phyloP scores from a whole-genome alignment of 1,140 invertebrate species.

The Drosophila sechellia region DNA sequence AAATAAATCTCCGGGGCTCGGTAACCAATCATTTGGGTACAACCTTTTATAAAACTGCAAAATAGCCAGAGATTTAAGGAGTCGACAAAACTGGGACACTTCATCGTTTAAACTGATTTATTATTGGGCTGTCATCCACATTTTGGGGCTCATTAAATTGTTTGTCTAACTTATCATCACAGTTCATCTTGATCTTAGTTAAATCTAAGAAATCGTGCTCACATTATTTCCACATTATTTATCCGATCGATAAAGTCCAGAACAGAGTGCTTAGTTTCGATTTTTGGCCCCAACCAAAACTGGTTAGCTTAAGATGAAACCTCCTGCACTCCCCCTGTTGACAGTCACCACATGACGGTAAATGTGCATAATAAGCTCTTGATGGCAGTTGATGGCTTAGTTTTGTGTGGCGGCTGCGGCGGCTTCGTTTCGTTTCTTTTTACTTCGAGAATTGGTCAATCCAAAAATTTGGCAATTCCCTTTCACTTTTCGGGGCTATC shows the following conservation, averaged over 20 bases:
- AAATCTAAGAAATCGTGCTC: conserved; percentile 55
- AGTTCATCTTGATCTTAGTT: conserved; percentile 20
- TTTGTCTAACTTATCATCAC: conserved; percentile 32
- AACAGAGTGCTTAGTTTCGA: conserved; percentile 24
- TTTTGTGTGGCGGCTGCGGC: conserved; percentile 30
- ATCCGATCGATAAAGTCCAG: conserved; percentile 37
- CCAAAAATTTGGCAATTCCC: conserved; percentile 74
- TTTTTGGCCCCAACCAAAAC: conserved; percentile 39
- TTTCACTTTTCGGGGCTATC: conserved; percentile 73
- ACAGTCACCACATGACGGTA: conserved; percentile 48
- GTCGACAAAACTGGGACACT: background rate
- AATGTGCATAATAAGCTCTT: conserved; percentile 76
- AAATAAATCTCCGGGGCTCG: no score
- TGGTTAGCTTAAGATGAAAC: conserved; percentile 34
- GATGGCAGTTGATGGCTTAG: conserved; percentile 57
- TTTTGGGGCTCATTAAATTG: conserved; percentile 25
- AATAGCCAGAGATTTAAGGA: background rate
- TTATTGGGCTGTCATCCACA: conserved; percentile 11
- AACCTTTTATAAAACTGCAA: background rate
- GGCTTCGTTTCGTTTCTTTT: conserved; percentile 12
- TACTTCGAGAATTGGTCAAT: conserved; percentile 60
- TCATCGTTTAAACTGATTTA: conserved; percentile 17
- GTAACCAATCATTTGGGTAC: no score
- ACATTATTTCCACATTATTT: conserved; percentile 48
- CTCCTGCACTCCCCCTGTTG: conserved; percentile 32